Evolutionary conservation across 2,797 vertebrate species (phyloP), one percentile per base, ranked within the genome.

Genomic region (Chromis chromis): DNA sequence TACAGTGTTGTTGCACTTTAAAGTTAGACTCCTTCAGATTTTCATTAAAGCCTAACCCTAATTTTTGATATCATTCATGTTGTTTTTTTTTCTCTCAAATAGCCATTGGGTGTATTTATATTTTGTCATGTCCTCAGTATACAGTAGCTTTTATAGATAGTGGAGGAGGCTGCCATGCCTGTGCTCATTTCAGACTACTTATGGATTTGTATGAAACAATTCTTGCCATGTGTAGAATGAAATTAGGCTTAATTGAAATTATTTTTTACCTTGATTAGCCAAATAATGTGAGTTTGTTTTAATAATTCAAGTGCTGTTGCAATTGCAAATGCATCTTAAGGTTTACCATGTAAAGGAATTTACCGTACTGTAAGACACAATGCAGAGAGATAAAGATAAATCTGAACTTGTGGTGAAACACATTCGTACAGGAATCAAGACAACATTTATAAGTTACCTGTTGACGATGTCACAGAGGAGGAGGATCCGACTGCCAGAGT

Each of bases 401-500:
- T 40, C 4, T 31, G 1, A 21, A 3, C 8, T 36, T 33, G 40
- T 36, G 10, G 4, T 2, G 17, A 28, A 52, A 19, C 1, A 22
- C 28, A 31, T 31, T 31, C 7, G 33, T 11, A 33, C 33, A 33
- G 9, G 33, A 9, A 33, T 33, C 8, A 33, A 11, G 33, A 33
- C 33, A 10, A 11, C 10, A 11, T 9, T 54, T 8, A 2, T 1
- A 2, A 1, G 21, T 81, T 94, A 98, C 97, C 97, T 95, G 96
- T 89, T 19, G 95, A 93, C 10, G 94, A 95, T 3, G 95, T 94
- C 4, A 93, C 72, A 0, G 96, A 95, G 28, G 94, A 87, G 68
- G 95, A 88, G 69, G 96, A 94, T 4, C 94, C 95, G 3, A 94
- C 94, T 4, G 93, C 87, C 12, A 95, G 84, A 70, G 95, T 92